Percentiles rank a stretch among this genome's conserved stretches.
Evolutionary conservation across 1,140 invertebrate species (phyloP).

Genomic region (Tetramorium parvispinum): DNA sequence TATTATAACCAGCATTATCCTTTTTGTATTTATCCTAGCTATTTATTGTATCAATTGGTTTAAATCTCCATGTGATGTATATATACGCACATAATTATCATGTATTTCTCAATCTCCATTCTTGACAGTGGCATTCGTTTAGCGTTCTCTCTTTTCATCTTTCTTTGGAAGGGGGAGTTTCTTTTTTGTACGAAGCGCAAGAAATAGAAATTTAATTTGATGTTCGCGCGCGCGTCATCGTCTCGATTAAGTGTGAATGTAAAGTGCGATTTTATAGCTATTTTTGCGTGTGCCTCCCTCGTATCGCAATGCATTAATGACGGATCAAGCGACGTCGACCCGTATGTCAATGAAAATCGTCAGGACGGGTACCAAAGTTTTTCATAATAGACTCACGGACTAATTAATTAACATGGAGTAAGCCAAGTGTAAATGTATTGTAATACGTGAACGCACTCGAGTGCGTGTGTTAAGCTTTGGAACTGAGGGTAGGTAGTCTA

Average conservation of each 20-base stretch:
- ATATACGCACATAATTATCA: slow-evolving; percentile 63
- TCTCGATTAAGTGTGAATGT: slow-evolving; percentile 64
- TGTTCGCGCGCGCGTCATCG: slow-evolving; percentile 8
- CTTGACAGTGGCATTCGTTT: slow-evolving; percentile 19
- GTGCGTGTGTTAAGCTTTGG: slow-evolving; percentile 8
- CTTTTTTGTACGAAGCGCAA: neutral
- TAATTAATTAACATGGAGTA: neutral
- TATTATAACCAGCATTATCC: slow-evolving; percentile 48
- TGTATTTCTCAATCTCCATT: slow-evolving; percentile 35
- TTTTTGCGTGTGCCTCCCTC: slow-evolving; percentile 61
- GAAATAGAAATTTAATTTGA: slow-evolving; percentile 46
- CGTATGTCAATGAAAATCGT: slow-evolving; percentile 30
- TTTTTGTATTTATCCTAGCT: slow-evolving; percentile 66
- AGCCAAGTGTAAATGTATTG: slow-evolving; percentile 13
- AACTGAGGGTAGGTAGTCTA: slow-evolving; percentile 57
- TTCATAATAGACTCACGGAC: slow-evolving; percentile 29
- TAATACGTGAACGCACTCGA: slow-evolving; percentile 17
- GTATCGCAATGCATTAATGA: slow-evolving; percentile 30
- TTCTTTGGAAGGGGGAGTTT: neutral
- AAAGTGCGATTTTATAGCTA: slow-evolving; percentile 65
- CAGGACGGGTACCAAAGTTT: slow-evolving; percentile 55
- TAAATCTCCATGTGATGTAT: slow-evolving; percentile 61
- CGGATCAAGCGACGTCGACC: slow-evolving; percentile 3
- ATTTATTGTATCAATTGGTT: slow-evolving; percentile 71
- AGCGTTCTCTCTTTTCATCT: slow-evolving; percentile 16